Percentiles rank a stretch among this genome's conserved stretches.
phyloP scores from a whole-genome alignment of 37 sponge, comb jelly and placozoan genomes.

The Spongilla lacustris region DNA sequence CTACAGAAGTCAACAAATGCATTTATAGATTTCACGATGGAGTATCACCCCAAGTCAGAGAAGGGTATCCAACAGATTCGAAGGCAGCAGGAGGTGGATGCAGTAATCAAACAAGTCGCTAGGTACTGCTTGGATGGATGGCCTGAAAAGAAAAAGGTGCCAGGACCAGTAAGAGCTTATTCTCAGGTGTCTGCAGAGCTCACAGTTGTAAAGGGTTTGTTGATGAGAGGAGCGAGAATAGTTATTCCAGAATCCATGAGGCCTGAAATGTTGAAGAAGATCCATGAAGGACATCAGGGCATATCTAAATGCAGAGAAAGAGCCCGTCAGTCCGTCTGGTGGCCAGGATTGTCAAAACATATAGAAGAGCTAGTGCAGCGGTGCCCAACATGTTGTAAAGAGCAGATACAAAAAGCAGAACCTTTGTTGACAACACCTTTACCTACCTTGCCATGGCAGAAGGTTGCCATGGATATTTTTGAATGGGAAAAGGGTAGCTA shows the following conservation, averaged over 20 bases:
- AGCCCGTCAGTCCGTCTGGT: constrained; percentile 45
- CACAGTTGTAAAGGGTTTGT: constrained; percentile 31
- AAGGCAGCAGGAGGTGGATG: constrained; percentile 36
- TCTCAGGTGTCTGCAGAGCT: constrained; percentile 20
- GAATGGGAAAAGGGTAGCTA: constrained; percentile 28
- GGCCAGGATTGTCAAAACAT: constrained; percentile 44
- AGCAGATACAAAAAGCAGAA: constrained; percentile 26
- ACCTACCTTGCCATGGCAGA: constrained; percentile 65
- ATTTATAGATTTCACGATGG: background rate
- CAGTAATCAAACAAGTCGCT: constrained; percentile 16
- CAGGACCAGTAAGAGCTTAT: constrained; percentile 4
- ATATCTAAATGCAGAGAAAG: constrained; percentile 37
- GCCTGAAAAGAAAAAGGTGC: constrained; percentile 16
- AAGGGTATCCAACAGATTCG: constrained; percentile 22
- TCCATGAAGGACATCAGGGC: constrained; percentile 55
- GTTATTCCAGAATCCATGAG: constrained; percentile 30
- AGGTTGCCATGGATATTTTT: constrained; percentile 58
- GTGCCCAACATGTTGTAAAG: constrained; percentile 34
- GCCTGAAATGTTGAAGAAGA: constrained; percentile 20
- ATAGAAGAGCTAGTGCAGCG: constrained; percentile 22
- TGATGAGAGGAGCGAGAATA: constrained; percentile 33
- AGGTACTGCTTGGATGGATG: constrained; percentile 31
- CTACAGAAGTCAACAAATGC: constrained; percentile 4
- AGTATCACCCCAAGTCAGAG: constrained; percentile 37
- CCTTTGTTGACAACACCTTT: constrained; percentile 12